Base-by-base conservation (phyloP, 2,888 invertebrate genomes). In the Coecobrya sp. region DNA sequence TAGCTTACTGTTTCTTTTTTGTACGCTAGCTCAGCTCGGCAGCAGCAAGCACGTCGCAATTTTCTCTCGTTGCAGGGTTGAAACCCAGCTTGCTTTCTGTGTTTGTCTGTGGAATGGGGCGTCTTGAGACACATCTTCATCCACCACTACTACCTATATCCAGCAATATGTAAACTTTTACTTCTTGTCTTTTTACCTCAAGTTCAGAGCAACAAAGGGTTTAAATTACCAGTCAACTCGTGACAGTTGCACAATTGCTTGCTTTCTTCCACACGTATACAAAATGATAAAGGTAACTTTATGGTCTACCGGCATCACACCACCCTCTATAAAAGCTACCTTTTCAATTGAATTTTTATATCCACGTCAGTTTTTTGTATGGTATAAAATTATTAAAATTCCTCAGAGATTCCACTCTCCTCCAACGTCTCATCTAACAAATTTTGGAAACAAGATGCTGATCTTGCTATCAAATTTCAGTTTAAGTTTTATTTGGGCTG, bases 311-410 rank as follows among this genome's bases (percentile, higher is more conserved):
- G 13, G 8, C 52, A 13, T 13, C 52, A 13, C 52, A 22, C 22
- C 36, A 3, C 22, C 1, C 13, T 0, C 68, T 16, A 10, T 30
- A 1, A 4, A 19, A 36, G n/a, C 27, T n/a, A 19, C 5, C 22
- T 73, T 42, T 73, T n/a, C 42, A 79, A 52, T 79, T 25, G 52
- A 49, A 49, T 13, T 27, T 16, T 68, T 65, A 13, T 27, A 27
- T 13, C 8, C 11, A 42, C 25, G 81, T 55, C 81, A 81, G 45
- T 45, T 55, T 81, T 81, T 16, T 81, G 27, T 13, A 13, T 3
- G 13, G 7, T 55, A 55, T 30, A 55, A 81, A 79, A 81, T 81
- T 81, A 81, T 68, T 86, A 86, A 86, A 86, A 86, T 86, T 86
- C 86, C 86, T 27, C 30, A 30, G 81, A 59, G 59, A 81, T 10